Percentiles rank a stretch among this genome's conserved stretches.
Evolutionary conservation across 2,888 invertebrate species (phyloP).

Genomic region (Brachynemurus nebulosus): DNA sequence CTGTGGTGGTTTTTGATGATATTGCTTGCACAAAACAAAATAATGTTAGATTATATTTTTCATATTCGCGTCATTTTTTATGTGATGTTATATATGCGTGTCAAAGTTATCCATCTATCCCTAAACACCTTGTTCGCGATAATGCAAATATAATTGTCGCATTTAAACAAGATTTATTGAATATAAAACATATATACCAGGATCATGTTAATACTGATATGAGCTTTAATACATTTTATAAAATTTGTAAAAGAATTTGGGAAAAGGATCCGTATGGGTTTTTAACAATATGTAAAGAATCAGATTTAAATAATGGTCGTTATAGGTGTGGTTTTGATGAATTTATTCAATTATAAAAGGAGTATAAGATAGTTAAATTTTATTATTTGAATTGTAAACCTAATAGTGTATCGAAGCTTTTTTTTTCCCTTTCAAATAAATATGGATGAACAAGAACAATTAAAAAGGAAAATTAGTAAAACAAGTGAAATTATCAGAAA

Average conservation of each 20-base stretch:
- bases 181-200: background rate
- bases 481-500: background rate
- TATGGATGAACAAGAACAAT: background rate
- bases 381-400: too few relatives aligned
- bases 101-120: background rate
- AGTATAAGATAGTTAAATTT: too few relatives aligned
- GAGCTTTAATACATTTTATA: slow-evolving; percentile 20
- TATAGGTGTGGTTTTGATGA: slow-evolving; percentile 23
- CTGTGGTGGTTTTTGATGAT: slow-evolving; percentile 2
- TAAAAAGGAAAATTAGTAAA: background rate
- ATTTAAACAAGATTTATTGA: background rate
- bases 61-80: background rate
- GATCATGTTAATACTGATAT: slow-evolving; percentile 16
- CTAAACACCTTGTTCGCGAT: background rate
- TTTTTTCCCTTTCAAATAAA: too few relatives aligned
- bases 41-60: background rate
- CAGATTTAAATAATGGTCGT: slow-evolving; percentile 19
- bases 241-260: slow-evolving; percentile 24
- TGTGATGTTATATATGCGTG: background rate
- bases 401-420: too few relatives aligned
- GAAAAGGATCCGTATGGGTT: slow-evolving; percentile 21
- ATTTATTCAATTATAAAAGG: slow-evolving; percentile 1
- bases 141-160: background rate
- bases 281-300: slow-evolving; percentile 23
- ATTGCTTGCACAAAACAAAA: background rate